Conservation (phyloP, 2,888 invertebrate species). For the Euphydryas editha region DNA sequence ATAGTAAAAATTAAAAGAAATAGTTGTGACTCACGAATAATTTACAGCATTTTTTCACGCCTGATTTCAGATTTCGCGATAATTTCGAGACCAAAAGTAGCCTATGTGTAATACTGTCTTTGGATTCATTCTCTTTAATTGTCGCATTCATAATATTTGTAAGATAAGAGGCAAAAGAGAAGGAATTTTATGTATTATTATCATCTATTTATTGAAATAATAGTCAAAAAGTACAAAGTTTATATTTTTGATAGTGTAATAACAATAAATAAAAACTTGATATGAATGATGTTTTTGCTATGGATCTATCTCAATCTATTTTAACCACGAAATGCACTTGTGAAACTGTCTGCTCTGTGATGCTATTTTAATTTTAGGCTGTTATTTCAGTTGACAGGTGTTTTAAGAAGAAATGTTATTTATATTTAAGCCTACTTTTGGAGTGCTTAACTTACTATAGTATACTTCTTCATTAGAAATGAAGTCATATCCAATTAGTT, state of each 20-base stretch:
- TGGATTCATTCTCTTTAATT: too few species aligned
- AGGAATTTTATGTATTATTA: too few species aligned
- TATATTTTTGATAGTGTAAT: background rate
- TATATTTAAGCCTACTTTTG: background rate
- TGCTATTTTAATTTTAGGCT: conserved; percentile 45
- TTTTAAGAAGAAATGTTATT: conserved; percentile 34
- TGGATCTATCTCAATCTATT: conserved; percentile 33
- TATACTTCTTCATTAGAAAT: background rate
- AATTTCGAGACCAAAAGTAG: too few species aligned
- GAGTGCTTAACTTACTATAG: too few species aligned
- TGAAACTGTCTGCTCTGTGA: conserved; percentile 45
- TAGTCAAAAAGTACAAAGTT: conserved; percentile 12
- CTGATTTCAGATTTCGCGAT: too few species aligned
- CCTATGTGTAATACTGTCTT: too few species aligned
- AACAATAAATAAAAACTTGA: conserved; percentile 19
- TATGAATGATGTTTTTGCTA: conserved; percentile 22
- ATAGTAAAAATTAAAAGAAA: too few species aligned
- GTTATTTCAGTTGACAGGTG: conserved; percentile 44
- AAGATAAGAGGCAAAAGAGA: too few species aligned
- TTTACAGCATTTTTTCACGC: too few species aligned
- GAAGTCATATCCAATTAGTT: background rate
- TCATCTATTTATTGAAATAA: too few species aligned
- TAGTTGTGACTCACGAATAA: too few species aligned
- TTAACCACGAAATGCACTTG: conserved; percentile 33
- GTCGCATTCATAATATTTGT: too few species aligned